phyloP scores from a whole-genome alignment of 2,113 vertebrate species.

The Paracanthobrama guichenoti region DNA sequence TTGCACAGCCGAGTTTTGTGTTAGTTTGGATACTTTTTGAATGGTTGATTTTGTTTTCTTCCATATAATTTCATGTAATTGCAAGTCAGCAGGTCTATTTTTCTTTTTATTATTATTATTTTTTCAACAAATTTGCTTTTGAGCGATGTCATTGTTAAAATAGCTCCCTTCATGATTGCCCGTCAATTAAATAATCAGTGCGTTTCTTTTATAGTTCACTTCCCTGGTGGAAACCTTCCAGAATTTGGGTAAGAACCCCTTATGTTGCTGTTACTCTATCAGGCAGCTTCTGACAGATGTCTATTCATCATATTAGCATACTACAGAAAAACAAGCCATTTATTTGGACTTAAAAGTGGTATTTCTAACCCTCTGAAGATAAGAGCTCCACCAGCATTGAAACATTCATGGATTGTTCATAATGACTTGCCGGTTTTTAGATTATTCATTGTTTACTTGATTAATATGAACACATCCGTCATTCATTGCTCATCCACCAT shows the following conservation, averaged over 20 bases:
- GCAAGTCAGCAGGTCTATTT: neutral
- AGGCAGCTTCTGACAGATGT: neutral
- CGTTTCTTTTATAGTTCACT: constrained; percentile 11
- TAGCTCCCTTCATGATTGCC: constrained; percentile 37
- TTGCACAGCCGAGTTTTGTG: too few relatives aligned
- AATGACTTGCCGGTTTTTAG: neutral
- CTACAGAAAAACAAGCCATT: constrained; percentile 4
- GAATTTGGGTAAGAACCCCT: neutral
- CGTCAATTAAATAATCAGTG: constrained; percentile 46
- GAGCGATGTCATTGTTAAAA: constrained; percentile 19
- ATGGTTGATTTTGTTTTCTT: constrained; percentile 22
- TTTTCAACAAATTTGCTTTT: constrained; percentile 37
- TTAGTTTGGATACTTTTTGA: neutral
- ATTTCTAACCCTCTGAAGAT: neutral
- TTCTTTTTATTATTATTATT: neutral
- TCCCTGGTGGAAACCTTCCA: constrained; percentile 1
- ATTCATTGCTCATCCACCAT: neutral
- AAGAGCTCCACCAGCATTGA: constrained; percentile 14
- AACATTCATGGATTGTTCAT: neutral
- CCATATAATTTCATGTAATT: constrained; percentile 48
- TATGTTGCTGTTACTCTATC: neutral
- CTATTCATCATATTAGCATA: constrained; percentile 7
- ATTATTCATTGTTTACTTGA: constrained; percentile 15
- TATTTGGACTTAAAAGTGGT: neutral
- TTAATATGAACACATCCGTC: neutral